Percentiles rank a stretch among this genome's conserved stretches.
These are phyloP conservation scores for Cyprinella venusta DNA, from an alignment of 2,797 vertebrate species.

Conservation along the genomic window DNA sequence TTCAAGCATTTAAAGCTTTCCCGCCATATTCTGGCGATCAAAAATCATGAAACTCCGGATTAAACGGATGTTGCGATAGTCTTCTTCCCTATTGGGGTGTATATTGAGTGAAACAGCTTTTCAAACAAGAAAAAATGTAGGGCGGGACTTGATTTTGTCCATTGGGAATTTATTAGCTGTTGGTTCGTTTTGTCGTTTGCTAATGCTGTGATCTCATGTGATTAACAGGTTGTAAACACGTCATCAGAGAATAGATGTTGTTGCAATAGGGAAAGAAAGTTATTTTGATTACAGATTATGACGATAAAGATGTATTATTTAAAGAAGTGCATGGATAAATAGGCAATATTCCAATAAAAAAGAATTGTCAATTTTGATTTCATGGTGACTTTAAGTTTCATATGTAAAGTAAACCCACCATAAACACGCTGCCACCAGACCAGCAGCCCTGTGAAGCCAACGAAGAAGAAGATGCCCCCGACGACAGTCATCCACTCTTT, in stretches of 20 bases:
- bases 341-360: not conserved
- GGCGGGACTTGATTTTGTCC: not conserved
- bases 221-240: not conserved
- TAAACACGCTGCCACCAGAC: conserved; percentile 76
- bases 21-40: not conserved
- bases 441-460: conserved; percentile 74
- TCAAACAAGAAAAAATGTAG: not conserved
- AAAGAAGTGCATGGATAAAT: not conserved
- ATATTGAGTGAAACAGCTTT: not conserved
- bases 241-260: not conserved
- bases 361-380: not conserved
- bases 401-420: conserved; percentile 65
- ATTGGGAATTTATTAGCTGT: not conserved
- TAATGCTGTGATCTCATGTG: not conserved
- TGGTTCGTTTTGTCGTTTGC: not conserved
- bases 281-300: not conserved
- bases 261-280: not conserved
- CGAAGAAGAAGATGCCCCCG: conserved; percentile 70
- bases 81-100: not conserved
- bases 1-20: conserved; percentile 3
- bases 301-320: too few relatives aligned
- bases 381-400: not conserved
- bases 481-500: conserved; percentile 79
- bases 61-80: not conserved
- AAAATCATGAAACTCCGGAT: not conserved